Conservation (phyloP, 2,797 vertebrate species). For the Enteromius unitaeniatus region DNA sequence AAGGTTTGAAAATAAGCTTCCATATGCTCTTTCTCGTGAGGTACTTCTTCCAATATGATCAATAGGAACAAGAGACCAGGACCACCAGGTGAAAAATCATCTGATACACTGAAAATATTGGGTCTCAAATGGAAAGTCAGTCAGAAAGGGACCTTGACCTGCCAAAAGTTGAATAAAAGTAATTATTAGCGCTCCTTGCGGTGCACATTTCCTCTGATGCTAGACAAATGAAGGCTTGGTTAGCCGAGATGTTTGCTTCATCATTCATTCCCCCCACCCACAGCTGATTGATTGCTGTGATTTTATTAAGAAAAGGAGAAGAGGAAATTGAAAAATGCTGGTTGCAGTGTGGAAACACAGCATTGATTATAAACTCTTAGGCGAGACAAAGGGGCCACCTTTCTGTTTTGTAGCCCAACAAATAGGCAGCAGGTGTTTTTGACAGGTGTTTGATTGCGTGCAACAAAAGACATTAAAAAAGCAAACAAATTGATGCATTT, state of each 20-base stretch:
- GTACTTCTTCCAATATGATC: neutral
- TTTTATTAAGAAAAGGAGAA: constrained; percentile 83
- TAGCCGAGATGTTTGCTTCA: constrained; percentile 79
- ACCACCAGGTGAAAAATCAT: neutral
- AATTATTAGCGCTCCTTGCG: constrained; percentile 24
- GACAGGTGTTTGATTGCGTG: constrained; percentile 84
- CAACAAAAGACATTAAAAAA: constrained; percentile 81
- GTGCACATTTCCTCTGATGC: constrained; percentile 66
- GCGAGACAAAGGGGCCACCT: constrained; percentile 75
- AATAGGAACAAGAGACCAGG: neutral
- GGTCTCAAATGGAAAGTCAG: constrained; percentile 3
- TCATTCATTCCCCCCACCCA: constrained; percentile 67
- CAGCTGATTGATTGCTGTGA: constrained; percentile 82
- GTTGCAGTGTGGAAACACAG: constrained; percentile 80
- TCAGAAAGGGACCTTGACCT: constrained; percentile 31
- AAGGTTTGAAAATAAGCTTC: neutral
- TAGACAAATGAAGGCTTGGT: constrained; percentile 78
- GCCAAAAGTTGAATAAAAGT: constrained; percentile 33
- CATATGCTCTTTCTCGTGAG: neutral
- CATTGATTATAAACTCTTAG: constrained; percentile 81
- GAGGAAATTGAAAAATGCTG: constrained; percentile 84
- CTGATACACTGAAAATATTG: neutral
- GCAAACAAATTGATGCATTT: constrained; percentile 79
- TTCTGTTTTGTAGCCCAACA: constrained; percentile 66
- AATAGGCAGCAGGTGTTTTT: constrained; percentile 78